phyloP scores from a whole-genome alignment of 2,888 invertebrate genomes.

The Dolichopus griseipennis region DNA sequence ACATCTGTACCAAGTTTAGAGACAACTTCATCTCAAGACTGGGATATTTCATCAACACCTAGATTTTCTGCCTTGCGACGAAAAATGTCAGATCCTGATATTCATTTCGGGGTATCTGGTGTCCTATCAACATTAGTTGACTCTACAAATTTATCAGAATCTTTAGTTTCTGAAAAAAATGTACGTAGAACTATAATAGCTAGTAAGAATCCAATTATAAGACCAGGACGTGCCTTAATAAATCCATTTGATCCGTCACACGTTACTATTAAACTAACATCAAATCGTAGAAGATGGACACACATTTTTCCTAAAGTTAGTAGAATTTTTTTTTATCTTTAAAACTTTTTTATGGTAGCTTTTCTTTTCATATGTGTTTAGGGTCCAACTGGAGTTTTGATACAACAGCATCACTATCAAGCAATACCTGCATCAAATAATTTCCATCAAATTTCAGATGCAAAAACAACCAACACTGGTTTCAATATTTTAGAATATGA shows the following conservation, averaged over 20 bases:
- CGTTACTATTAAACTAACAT: conserved; percentile 90
- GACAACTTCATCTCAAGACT: conserved; percentile 38
- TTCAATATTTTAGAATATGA: conserved; percentile 37
- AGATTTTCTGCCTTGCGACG: conserved; percentile 50
- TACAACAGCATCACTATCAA: conserved; percentile 90
- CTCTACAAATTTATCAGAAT: conserved; percentile 37
- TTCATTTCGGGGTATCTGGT: conserved; percentile 62
- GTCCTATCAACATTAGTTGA: conserved; percentile 45
- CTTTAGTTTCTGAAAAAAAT: conserved; percentile 39
- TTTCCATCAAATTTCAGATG: not conserved
- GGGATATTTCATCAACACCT: conserved; percentile 45
- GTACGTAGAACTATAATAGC: conserved; percentile 37
- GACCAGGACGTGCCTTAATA: conserved; percentile 79
- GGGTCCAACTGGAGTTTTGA: conserved; percentile 82
- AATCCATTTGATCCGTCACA: conserved; percentile 98
- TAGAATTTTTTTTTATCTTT: conserved; percentile 10
- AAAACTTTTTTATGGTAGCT: conserved; percentile 15
- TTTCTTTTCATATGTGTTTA: conserved; percentile 21
- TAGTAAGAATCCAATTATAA: conserved; percentile 48
- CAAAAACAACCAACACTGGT: conserved; percentile 26
- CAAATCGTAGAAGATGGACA: conserved; percentile 92
- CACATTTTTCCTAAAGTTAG: conserved; percentile 85
- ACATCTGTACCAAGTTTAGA: conserved; percentile 65
- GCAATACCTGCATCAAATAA: conserved; percentile 59
- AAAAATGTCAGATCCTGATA: conserved; percentile 83